Evolutionary conservation across 2,797 vertebrate species (phyloP).

Genomic region (Eulemur mongoz): DNA sequence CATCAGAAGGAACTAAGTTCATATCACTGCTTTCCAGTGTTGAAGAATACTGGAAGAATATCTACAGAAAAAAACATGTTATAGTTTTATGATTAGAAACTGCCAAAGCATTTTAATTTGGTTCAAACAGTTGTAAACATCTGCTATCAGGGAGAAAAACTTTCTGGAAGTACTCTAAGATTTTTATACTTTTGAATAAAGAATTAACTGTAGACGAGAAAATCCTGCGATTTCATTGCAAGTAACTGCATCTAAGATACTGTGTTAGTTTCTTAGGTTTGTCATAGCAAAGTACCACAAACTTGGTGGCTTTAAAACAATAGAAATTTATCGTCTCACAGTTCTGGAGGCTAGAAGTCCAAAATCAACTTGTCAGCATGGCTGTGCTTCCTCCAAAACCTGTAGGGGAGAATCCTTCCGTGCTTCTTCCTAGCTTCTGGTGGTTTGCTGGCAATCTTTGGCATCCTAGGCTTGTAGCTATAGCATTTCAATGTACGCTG

Average conservation of each 20-base stretch:
- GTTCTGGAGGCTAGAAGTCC: not conserved
- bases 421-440: not conserved
- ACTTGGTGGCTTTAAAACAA: not conserved
- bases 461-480: not conserved
- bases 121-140: not conserved
- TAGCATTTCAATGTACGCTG: not conserved
- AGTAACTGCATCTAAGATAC: not conserved
- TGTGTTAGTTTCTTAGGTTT: not conserved
- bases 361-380: not conserved
- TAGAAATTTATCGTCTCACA: not conserved
- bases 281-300: not conserved
- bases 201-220: not conserved
- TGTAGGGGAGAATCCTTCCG: not conserved
- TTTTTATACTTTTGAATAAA: slow-evolving; percentile 5
- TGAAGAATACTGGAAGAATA: not conserved
- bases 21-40: not conserved
- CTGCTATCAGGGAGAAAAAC: not conserved
- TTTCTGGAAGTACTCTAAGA: slow-evolving; percentile 2
- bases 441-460: not conserved
- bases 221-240: not conserved
- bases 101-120: not conserved
- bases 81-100: not conserved
- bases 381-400: not conserved
- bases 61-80: not conserved
- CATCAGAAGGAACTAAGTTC: not conserved